Conservation (phyloP, 2,888 invertebrate genomes). For the Chrysodeixis includens region DNA sequence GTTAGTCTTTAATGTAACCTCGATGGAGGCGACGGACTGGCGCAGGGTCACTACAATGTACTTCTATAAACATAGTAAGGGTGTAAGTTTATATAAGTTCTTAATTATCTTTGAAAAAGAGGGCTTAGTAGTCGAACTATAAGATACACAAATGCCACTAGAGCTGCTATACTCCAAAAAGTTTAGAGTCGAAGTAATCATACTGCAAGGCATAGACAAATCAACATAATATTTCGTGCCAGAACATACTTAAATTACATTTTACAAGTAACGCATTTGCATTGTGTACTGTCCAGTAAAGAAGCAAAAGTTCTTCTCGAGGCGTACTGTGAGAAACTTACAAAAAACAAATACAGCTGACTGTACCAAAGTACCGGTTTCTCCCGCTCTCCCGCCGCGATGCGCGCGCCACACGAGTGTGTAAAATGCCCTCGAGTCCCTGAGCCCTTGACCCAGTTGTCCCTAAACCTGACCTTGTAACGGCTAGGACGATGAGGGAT, state of each 20-base stretch:
- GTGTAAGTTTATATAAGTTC: neutral
- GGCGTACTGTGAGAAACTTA: neutral
- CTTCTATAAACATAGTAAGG: neutral
- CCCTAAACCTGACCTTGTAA: neutral
- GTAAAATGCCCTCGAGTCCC: neutral
- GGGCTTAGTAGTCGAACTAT: no score
- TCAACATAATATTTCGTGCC: no score
- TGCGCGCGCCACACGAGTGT: neutral
- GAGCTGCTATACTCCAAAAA: no score
- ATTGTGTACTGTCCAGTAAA: no score
- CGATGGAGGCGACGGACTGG: neutral
- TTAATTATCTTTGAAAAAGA: neutral
- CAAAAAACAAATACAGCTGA: neutral
- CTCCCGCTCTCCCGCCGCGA: neutral
- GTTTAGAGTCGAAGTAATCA: no score
- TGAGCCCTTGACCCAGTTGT: slow-evolving; percentile 5
- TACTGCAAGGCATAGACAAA: no score
- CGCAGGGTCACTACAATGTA: neutral
- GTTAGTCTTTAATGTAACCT: slow-evolving; percentile 2
- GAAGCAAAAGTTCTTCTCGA: no score
- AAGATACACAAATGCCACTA: no score
- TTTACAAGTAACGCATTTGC: no score
- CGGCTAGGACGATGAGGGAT: neutral
- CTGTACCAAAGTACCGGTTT: neutral
- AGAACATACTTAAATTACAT: no score